Evolutionary conservation across 2,888 invertebrate genomes (phyloP).

Genomic region (Cybosia mesomella): DNA sequence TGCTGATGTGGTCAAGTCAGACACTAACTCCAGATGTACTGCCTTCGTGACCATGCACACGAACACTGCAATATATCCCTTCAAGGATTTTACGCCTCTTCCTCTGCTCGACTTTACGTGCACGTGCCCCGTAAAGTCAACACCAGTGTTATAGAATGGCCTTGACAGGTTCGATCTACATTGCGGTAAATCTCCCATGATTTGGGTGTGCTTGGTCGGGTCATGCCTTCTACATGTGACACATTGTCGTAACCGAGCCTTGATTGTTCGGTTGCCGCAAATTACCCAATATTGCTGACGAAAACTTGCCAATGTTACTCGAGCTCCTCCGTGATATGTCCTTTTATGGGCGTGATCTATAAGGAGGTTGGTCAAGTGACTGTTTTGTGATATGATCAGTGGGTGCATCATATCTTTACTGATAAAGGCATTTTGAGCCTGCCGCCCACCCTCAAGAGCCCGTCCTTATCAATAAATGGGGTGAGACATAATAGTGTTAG

Average conservation of each 20-base stretch:
- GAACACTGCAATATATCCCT: no score
- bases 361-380: no score
- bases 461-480: conserved; percentile 7
- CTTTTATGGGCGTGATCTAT: no score
- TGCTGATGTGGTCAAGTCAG: neutral
- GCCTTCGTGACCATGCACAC: no score
- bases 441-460: neutral
- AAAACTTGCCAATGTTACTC: no score
- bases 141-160: conserved; percentile 2
- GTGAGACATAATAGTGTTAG: conserved; percentile 1
- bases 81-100: no score
- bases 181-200: neutral
- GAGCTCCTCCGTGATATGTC: no score
- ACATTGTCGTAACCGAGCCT: no score
- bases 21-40: neutral
- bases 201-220: neutral
- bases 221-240: neutral
- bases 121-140: conserved; percentile 1
- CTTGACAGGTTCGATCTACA: neutral
- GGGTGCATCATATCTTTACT: neutral
- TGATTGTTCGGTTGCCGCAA: no score
- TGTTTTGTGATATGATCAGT: no score
- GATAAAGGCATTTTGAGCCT: neutral
- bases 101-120: neutral
- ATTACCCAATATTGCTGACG: no score